Conservation (phyloP, 1,140 invertebrate species). For the Conus betulinus region DNA sequence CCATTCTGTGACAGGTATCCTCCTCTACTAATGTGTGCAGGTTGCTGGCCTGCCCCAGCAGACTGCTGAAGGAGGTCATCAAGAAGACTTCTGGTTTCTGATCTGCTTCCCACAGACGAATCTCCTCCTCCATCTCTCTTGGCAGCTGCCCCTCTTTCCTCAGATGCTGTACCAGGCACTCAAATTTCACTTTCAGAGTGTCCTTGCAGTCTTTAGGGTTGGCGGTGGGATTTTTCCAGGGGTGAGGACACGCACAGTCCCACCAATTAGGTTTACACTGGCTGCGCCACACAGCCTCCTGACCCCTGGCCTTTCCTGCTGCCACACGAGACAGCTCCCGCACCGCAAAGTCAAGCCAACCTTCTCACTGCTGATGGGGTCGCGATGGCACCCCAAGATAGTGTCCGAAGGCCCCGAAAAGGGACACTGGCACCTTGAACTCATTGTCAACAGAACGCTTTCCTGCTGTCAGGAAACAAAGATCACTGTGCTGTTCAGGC, state of each 20-base stretch:
- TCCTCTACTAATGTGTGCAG: constrained; percentile 14
- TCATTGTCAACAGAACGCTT: constrained; percentile 24
- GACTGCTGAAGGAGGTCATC: constrained; percentile 33
- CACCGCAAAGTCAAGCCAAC: constrained; percentile 47
- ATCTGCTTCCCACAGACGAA: constrained; percentile 36
- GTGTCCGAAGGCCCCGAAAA: constrained; percentile 35
- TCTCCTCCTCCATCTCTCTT: constrained; percentile 39
- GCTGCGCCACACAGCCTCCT: constrained; percentile 43
- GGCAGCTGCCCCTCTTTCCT: constrained; percentile 32
- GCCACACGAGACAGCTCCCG: constrained; percentile 39
- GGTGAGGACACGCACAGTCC: constrained; percentile 17
- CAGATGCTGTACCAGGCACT: constrained; percentile 39
- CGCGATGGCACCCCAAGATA: constrained; percentile 34
- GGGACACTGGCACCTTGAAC: constrained; percentile 25
- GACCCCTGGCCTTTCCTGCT: constrained; percentile 42
- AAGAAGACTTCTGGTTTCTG: constrained; percentile 33
- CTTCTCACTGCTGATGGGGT: constrained; percentile 43
- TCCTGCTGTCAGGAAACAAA: constrained; percentile 28
- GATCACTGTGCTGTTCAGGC: constrained; percentile 8
- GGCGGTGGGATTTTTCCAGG: constrained; percentile 48
- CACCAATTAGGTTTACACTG: constrained; percentile 44
- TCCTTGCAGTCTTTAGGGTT: constrained; percentile 47
- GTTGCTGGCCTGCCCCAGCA: constrained; percentile 38
- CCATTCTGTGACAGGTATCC: constrained; percentile 32
- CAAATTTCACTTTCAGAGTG: constrained; percentile 39